Percentiles rank a stretch among this genome's conserved stretches.
These are phyloP conservation scores for Crenichthys baileyi DNA, from an alignment of 2,797 vertebrate species.

Conservation along the genomic window DNA sequence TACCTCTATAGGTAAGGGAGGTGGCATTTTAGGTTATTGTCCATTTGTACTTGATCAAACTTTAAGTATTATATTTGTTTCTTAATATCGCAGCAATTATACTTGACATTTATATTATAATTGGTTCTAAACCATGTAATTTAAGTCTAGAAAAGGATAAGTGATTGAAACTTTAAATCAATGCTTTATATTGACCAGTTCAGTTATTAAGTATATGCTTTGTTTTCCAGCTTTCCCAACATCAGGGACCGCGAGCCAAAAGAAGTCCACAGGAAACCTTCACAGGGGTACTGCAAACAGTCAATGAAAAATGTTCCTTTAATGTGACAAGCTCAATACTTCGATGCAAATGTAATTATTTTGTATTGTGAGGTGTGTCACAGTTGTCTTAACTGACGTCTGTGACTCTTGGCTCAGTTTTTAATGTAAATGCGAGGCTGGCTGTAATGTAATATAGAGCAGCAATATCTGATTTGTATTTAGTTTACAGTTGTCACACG, in stretches of 20 bases:
- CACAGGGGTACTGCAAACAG: conserved; percentile 14
- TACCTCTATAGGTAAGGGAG: background rate
- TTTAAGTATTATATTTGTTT: background rate
- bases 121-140: background rate
- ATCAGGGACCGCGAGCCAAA: conserved; percentile 16
- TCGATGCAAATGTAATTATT: conserved; percentile 21
- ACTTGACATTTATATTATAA: background rate
- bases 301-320: conserved; percentile 16
- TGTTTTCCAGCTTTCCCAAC: conserved; percentile 37
- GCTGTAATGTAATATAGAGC: conserved; percentile 36
- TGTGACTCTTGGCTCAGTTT: conserved; percentile 42
- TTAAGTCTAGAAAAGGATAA: background rate
- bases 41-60: background rate
- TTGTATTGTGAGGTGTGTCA: conserved; percentile 34
- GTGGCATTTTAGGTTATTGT: background rate
- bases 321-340: conserved; percentile 18
- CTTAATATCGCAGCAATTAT: background rate
- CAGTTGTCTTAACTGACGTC: conserved; percentile 30
- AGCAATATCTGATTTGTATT: conserved; percentile 47
- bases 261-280: conserved; percentile 3
- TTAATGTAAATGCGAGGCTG: conserved; percentile 39
- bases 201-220: conserved; percentile 6
- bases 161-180: background rate
- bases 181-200: background rate
- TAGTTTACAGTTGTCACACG: conserved; percentile 35